Evolutionary conservation across 2,888 invertebrate genomes (phyloP), one percentile per base, ranked within the genome.

Genomic region (Zygogramma bicolorata): DNA sequence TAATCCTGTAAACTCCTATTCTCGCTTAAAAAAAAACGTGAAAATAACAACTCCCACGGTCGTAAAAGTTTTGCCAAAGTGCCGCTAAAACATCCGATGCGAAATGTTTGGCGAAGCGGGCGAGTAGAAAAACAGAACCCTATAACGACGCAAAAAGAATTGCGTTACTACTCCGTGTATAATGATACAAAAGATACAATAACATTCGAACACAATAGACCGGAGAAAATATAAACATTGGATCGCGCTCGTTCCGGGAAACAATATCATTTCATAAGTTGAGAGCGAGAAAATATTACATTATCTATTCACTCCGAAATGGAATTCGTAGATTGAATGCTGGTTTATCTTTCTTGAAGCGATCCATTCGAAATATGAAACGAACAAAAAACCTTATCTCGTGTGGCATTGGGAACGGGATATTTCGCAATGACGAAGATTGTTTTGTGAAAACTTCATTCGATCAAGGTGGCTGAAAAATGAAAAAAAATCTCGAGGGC

Each of bases 151-250:
- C 75, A 75, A 73, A 77, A 74, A 75, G 77, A 78, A 78, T 77
- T 75, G 78, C 71, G 73, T 76, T 76, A 76, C 75, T 76, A 73
- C 75, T 74, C 71, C 73, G 76, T 74, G 78, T 77, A 77, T 76
- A 78, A 75, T 78, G 75, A 70, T 78, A 77, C 77, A 75, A 77
- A 78, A 78, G 79, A 74, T 78, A 78, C 78, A 79, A 79, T 78
- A 79, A 79, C 67, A 59, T 49, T 60, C 31, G 60, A 67, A 46
- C 49, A 46, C 49, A 40, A 49, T 46, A 60, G 67, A 59, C 57
- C 42, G 22, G 42, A 67, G 60, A 42, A 31, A 46, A 67, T 67
- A 53, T 53, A 53, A 53, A 53, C 53, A 53, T 53, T 53, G 53
- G 27, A 25, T 60, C 42, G 60, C 60, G 49, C 60, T 46, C 67